phyloP scores from a whole-genome alignment of 2,797 vertebrate species.

The Liasis olivaceus region DNA sequence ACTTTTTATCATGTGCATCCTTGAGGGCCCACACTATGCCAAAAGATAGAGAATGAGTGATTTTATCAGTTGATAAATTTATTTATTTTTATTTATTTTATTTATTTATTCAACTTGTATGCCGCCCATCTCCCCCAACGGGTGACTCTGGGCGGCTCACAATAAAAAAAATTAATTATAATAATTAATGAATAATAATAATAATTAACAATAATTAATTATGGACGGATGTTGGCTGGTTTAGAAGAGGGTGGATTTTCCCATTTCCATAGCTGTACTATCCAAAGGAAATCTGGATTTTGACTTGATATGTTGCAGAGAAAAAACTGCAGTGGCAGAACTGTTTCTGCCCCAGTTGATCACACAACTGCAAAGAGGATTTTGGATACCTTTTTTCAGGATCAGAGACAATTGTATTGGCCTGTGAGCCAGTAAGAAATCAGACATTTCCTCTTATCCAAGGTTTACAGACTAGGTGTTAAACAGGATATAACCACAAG shows the following conservation, averaged over 20 bases:
- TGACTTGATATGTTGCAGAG: background rate
- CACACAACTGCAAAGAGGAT: background rate
- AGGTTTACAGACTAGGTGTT: background rate
- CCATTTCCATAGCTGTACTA: background rate
- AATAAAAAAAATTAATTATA: no score
- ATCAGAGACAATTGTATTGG: constrained; percentile 6
- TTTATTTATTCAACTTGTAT: no score
- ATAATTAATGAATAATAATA: no score
- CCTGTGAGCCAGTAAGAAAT: constrained; percentile 2
- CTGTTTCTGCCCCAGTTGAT: background rate
- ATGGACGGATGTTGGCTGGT: background rate
- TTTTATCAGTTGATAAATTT: background rate
- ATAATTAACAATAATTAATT: no score
- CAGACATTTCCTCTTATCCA: constrained; percentile 8
- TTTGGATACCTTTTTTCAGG: background rate
- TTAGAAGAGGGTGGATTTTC: background rate
- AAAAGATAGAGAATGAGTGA: background rate
- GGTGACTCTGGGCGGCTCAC: no score
- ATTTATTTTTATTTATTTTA: no score
- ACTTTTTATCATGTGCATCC: background rate
- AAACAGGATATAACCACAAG: constrained; percentile 36
- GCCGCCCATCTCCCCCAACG: no score
- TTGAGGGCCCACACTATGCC: no score
- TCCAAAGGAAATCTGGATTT: background rate
- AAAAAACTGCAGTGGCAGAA: background rate